phyloP scores from a whole-genome alignment of 2,797 vertebrate genomes.

The Pipistrellus pygmaeus region DNA sequence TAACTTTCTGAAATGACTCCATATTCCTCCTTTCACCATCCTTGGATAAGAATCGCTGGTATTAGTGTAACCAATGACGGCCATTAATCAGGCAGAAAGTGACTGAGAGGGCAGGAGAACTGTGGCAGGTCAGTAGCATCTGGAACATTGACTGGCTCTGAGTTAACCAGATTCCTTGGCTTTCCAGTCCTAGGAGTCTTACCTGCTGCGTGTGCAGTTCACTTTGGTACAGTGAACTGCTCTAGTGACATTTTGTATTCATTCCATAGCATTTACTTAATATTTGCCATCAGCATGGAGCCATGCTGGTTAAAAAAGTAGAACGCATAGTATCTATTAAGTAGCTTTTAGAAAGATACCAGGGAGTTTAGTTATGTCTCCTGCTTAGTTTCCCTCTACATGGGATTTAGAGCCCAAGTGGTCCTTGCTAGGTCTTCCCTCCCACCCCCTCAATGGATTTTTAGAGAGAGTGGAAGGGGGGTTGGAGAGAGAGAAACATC shows the following conservation, averaged over 20 bases:
- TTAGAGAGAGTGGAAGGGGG: too few species aligned
- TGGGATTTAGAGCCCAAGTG: constrained; percentile 1
- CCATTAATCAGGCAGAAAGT: background rate
- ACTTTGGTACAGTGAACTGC: background rate
- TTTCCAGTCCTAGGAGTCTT: constrained; percentile 4
- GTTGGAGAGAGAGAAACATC: too few species aligned
- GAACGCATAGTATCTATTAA: constrained; percentile 20
- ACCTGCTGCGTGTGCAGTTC: constrained; percentile 5
- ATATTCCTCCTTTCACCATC: background rate
- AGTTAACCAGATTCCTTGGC: constrained; percentile 27
- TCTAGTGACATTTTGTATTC: background rate
- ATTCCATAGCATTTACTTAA: constrained; percentile 35
- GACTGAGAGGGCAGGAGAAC: background rate
- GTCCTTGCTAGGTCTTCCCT: background rate
- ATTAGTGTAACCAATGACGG: background rate
- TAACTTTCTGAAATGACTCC: background rate
- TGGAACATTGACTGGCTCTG: background rate
- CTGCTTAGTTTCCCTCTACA: background rate
- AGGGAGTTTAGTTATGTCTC: background rate
- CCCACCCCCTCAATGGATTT: too few species aligned
- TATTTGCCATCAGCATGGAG: background rate
- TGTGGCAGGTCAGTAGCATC: background rate
- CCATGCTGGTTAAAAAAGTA: constrained; percentile 15
- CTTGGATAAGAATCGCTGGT: background rate
- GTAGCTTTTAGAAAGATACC: background rate